A percentile compares a stretch with the other conserved stretches of the same genome.
Evolutionary conservation across 2,888 invertebrate species (phyloP).

Genomic region (Watsonalla cultraria): DNA sequence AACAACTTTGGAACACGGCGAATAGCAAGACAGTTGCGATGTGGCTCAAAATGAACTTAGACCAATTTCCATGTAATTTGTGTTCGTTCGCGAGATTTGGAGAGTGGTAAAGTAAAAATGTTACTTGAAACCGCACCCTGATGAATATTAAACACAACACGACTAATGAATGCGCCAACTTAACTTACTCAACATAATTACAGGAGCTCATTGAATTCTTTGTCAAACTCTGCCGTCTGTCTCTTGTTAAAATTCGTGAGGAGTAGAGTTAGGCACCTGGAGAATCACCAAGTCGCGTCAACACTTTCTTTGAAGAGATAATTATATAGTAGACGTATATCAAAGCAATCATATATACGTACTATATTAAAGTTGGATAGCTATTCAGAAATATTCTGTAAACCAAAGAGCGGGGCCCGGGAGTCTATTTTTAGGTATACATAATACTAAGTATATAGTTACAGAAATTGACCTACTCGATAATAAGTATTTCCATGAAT

Average conservation of each 20-base stretch:
- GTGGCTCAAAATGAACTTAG: constrained; percentile 43
- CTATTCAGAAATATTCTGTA: too few species aligned
- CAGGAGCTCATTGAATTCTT: constrained; percentile 64
- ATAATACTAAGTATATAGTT: too few species aligned
- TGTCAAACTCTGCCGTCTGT: constrained; percentile 35
- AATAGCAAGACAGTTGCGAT: constrained; percentile 28
- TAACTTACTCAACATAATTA: constrained; percentile 65
- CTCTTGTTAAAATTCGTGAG: constrained; percentile 52
- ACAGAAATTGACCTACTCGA: too few species aligned
- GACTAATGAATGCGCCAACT: constrained; percentile 61
- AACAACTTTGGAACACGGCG: constrained; percentile 28
- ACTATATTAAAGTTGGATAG: too few species aligned
- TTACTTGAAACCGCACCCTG: constrained; percentile 41
- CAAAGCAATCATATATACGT: too few species aligned
- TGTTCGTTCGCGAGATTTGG: constrained; percentile 44
- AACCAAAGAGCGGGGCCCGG: too few species aligned
- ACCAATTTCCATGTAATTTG: constrained; percentile 64
- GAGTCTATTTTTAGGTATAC: too few species aligned
- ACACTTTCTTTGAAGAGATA: constrained; percentile 2
- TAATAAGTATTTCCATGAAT: too few species aligned
- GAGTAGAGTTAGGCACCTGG: constrained; percentile 21
- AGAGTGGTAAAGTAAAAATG: constrained; percentile 50
- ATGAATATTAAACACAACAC: constrained; percentile 66
- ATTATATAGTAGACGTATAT: too few species aligned
- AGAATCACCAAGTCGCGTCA: constrained; percentile 19